Percentiles rank a stretch among this genome's conserved stretches.
Conservation (phyloP, 2,113 vertebrate genomes). For the Syngnathoides biaculeatus region DNA sequence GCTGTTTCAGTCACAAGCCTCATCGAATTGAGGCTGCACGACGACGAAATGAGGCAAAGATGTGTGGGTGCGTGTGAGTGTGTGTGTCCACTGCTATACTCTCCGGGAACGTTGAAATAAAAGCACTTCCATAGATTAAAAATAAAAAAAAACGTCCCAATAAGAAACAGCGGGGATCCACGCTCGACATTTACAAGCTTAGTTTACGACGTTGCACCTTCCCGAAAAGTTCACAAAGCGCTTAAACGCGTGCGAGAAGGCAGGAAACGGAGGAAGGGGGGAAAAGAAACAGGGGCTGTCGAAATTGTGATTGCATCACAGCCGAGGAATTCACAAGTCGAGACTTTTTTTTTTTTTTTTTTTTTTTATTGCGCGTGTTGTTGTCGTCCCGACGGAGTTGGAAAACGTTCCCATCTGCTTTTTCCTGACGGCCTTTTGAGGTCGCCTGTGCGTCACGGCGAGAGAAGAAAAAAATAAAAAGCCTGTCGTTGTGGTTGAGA, state of each 20-base stretch:
- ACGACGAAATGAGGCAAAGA: no score
- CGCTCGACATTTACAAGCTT: slow-evolving; percentile 16
- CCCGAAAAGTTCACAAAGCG: slow-evolving; percentile 32
- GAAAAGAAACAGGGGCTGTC: slow-evolving; percentile 6
- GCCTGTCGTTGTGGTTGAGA: slow-evolving; percentile 44
- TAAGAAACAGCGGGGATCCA: slow-evolving; percentile 5
- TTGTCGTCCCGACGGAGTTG: background rate
- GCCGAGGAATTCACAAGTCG: slow-evolving; percentile 60
- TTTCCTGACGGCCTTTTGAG: slow-evolving; percentile 32
- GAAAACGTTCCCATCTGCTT: slow-evolving; percentile 41
- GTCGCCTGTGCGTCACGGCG: slow-evolving; percentile 18
- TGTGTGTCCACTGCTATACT: slow-evolving; percentile 7
- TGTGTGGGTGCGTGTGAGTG: background rate
- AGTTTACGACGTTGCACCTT: background rate
- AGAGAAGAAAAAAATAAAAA: slow-evolving; percentile 45
- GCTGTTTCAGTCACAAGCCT: no score
- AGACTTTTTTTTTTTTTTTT: slow-evolving; percentile 33
- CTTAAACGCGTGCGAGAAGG: slow-evolving; percentile 1
- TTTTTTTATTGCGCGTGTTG: no score
- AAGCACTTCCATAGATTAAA: slow-evolving; percentile 6
- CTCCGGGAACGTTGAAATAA: slow-evolving; percentile 10
- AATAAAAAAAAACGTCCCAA: slow-evolving; percentile 23
- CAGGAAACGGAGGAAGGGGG: slow-evolving; percentile 22
- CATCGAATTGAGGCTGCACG: no score
- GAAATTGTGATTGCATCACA: slow-evolving; percentile 63